phyloP scores from a whole-genome alignment of 2,113 vertebrate species.

The Balaeniceps rex region DNA sequence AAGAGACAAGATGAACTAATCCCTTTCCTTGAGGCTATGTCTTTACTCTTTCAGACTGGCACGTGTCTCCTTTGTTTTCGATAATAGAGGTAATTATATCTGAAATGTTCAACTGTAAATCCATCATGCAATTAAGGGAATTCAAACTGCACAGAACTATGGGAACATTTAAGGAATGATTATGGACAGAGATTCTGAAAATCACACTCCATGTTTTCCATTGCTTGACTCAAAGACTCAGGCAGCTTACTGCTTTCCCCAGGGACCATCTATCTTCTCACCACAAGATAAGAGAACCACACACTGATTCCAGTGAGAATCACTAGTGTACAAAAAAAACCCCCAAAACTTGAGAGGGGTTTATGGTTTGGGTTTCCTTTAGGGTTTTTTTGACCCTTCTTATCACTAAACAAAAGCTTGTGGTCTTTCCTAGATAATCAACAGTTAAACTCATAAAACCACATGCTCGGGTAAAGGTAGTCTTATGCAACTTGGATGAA shows the following conservation, averaged over 20 bases:
- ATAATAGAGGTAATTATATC: conserved; percentile 82
- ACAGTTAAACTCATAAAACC: conserved; percentile 21
- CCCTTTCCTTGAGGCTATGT: conserved; percentile 63
- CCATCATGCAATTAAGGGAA: conserved; percentile 53
- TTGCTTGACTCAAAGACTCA: neutral
- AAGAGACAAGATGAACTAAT: neutral
- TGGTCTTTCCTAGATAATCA: conserved; percentile 25
- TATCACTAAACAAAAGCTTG: conserved; percentile 18
- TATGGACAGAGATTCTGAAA: conserved; percentile 31
- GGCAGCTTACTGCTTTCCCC: conserved; percentile 1
- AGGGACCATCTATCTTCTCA: neutral
- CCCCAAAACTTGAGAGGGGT: neutral
- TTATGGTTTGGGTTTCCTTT: neutral
- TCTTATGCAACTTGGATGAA: conserved; percentile 38
- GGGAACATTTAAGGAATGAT: conserved; percentile 58
- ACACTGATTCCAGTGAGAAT: neutral
- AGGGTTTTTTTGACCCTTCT: neutral
- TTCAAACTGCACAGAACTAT: conserved; percentile 35
- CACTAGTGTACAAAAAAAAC: neutral
- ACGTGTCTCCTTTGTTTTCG: conserved; percentile 70
- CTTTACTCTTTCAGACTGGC: conserved; percentile 77
- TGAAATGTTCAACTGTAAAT: conserved; percentile 68
- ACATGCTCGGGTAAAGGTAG: neutral
- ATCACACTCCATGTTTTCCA: neutral
- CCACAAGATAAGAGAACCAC: neutral